Base-by-base conservation (phyloP, 2,113 vertebrate genomes). In the Oncorhynchus gorbuscha region DNA sequence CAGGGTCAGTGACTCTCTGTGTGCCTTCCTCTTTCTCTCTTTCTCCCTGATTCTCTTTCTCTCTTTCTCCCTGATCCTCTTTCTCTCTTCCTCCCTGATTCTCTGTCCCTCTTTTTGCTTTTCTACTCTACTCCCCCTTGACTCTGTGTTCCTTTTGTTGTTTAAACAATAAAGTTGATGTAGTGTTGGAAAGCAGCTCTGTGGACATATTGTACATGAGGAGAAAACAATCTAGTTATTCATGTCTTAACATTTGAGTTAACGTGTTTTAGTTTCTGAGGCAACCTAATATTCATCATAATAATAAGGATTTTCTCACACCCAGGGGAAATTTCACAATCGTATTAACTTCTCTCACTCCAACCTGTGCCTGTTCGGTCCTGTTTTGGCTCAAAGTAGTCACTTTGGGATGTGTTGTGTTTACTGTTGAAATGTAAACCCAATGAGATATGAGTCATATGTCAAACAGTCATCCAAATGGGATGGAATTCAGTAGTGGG, bases 1-100 rank as follows among this genome's bases (percentile, higher is more conserved):
- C 93, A 93, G 84, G 93, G 93, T 94, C 73, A 88, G 92, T 88
- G 32, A 5, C 32, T 35, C 30, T 35, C 30, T 20, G 4, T 20
- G 14, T 14, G 3, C 6, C 35, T 30, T 16, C 28, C 66, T 68
- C 66, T 64, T 55, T 39, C 66, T 18, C 65, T 13, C 64, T 28
- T 26, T 5, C 64, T 13, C 64, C 26, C 22, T 12, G 13, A 28
- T 16, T 14, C 66, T 68, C 66, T 64, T 51, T 35, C 66, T 18
- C 65, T 13, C 64, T 28, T 26, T 5, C 64, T 13, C 64, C 26
- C 22, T 4, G 13, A 28, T 16, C 16, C 66, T 68, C 66, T 64
- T 16, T 39, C 66, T 18, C 65, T 13, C 64, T 28, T 26, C 5
- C 64, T 5, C 64, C 26, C 24, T 12, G 13, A 30, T 13, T 32